Evolutionary conservation across 2,888 invertebrate species (phyloP), one percentile per base, ranked within the genome.

Genomic region (Machimus rusticus): DNA sequence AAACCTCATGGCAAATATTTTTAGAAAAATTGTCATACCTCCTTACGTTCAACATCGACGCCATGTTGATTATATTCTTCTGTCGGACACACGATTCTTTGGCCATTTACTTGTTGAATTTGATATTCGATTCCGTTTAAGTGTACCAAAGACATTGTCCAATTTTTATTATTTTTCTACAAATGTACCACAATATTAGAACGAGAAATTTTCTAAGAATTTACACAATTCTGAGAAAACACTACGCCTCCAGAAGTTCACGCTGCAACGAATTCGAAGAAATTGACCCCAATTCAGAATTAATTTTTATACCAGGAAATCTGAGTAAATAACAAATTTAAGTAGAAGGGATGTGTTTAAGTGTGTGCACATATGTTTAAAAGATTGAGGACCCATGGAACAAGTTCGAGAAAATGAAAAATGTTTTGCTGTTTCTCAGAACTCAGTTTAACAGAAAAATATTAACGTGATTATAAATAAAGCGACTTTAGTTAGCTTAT

Each of bases 101-200:
- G 88, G 1, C 88, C 88, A 77, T 88, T 88, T 12, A 87, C 77
- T 87, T 88, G 88, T n/a, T 66, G 28, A 66, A 66, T 28, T 66
- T 9, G 28, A 66, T 66, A 66, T 28, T 66, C 23, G 3, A 23
- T 66, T 8, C 23, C 23, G 4, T 66, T 28, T 19, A 66, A 23
- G 28, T 2, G 2, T 28, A 66, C 28, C n/a, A 66, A 2, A 9
- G 66, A 28, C 66, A 66, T 66, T 66, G 9, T 14, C 2, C 28
- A 66, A 51, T 51, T 46, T 46, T 16, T 66, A 66, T 23, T 23
- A 66, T 28, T 66, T 66, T 66, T 28, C 5, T 2, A 66, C 66
- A 66, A 66, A 12, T 66, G 0, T 8, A 28, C 9, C 14, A 28
- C 19, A 66, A 14, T 23, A 28, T 19, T 12, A 66, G 4, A 39